These are phyloP conservation scores for Nymphalis urticae DNA, from an alignment of 2,888 invertebrate genomes.

Conservation along the genomic window DNA sequence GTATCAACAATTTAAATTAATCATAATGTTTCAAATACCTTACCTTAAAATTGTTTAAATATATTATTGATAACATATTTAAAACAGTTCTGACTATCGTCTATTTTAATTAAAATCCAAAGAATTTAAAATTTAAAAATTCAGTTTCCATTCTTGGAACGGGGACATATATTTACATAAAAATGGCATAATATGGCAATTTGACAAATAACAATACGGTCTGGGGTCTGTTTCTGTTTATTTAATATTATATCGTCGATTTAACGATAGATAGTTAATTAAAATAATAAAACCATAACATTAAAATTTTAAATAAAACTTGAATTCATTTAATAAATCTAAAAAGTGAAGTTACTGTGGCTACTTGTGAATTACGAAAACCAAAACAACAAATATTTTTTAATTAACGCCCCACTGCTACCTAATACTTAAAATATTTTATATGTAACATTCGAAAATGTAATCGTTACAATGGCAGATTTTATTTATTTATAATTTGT, in stretches of 20 bases:
- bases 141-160: conserved; percentile 4
- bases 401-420: too few relatives aligned
- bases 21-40: conserved; percentile 18
- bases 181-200: not conserved
- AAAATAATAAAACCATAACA: not conserved
- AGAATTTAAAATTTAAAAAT: not conserved
- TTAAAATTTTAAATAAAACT: not conserved
- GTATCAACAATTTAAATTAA: conserved; percentile 33
- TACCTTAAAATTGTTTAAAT: not conserved
- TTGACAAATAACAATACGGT: not conserved
- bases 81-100: conserved; percentile 11
- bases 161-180: conserved; percentile 2
- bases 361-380: too few relatives aligned
- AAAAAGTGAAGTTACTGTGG: too few relatives aligned
- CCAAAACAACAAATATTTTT: too few relatives aligned
- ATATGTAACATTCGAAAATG: too few relatives aligned
- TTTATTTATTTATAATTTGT: too few relatives aligned
- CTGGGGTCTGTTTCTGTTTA: not conserved
- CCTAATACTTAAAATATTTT: too few relatives aligned
- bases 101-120: not conserved
- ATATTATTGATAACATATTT: conserved; percentile 5
- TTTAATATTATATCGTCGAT: conserved; percentile 2
- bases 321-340: too few relatives aligned
- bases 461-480: too few relatives aligned
- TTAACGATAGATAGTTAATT: not conserved